Evolutionary conservation across 2,888 invertebrate species (phyloP), one percentile per base, ranked within the genome.

Genomic region (Pemphredon lugubris): DNA sequence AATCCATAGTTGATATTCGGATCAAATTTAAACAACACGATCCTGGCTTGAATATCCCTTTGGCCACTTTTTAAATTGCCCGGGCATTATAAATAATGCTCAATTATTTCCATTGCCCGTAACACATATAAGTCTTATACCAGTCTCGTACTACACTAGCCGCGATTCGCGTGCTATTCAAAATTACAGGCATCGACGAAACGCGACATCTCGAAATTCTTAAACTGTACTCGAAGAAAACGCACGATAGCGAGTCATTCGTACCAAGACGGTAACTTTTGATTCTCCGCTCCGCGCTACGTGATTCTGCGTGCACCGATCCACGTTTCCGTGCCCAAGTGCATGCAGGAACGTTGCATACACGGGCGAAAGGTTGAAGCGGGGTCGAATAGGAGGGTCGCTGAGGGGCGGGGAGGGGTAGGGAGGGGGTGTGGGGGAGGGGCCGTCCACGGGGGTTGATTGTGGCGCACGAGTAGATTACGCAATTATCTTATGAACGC

Each of bases 401-500:
- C 13, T 7, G 20, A 7, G 11, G 26, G 14, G 6, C 5, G 5
- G 23, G 30, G 18, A 5, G 23, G 21, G 32, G 0, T 23, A 30
- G 47, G 37, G 34, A n/a, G 20, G 48, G 45, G 42, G 71, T 40
- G 45, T 26, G 21, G 42, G 50, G 45, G 26, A 13, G 26, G 54
- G 57, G 61, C 40, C 61, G 60, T 77, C 60, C 72, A 75, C 59
- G 77, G 79, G 84, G 81, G 83, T 84, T 83, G 84, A 83, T 83
- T 79, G 82, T 81, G 77, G 82, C 77, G 79, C 75, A 72, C 75
- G 81, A 83, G 85, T 82, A 82, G 81, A 86, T 85, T 86, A 86
- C 83, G 80, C 85, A 84, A 86, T 86, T 86, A 86, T 84, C 86
- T 86, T 83, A 85, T 84, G 82, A 85, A 83, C 82, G 82, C 75